Evolutionary conservation across 92 coral and sea anemone genomes (phyloP).

Genomic region (Ricordea florida): DNA sequence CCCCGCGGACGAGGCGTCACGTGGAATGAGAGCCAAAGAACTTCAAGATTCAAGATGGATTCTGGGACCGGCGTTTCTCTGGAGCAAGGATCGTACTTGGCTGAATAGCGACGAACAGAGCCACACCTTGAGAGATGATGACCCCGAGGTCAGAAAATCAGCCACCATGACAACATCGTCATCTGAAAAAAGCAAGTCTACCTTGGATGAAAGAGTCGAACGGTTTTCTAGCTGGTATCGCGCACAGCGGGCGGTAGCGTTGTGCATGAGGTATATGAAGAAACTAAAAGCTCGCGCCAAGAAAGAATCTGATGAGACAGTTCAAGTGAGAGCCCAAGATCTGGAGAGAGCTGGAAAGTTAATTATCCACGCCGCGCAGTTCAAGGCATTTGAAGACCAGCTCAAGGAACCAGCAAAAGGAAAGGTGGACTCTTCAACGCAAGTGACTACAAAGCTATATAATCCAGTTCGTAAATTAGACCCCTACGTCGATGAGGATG

Average conservation of each 20-base stretch:
- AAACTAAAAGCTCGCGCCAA: neutral
- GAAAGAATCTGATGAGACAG: neutral
- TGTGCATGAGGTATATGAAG: neutral
- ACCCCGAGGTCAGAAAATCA: neutral
- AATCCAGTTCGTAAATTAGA: neutral
- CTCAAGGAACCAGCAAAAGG: neutral
- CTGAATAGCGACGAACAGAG: neutral
- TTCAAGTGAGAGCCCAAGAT: neutral
- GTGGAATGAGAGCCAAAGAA: neutral
- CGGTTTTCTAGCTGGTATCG: slow-evolving; percentile 12
- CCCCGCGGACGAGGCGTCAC: neutral
- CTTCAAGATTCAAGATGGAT: neutral
- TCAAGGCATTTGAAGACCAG: neutral
- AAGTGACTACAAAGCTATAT: neutral
- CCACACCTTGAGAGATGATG: neutral
- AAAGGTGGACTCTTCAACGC: neutral
- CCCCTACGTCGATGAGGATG: neutral
- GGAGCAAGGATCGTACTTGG: neutral
- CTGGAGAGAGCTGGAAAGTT: neutral
- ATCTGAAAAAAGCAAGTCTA: neutral
- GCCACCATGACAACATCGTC: slow-evolving; percentile 1
- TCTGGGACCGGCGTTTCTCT: neutral
- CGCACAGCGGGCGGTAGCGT: neutral
- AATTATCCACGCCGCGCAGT: neutral
- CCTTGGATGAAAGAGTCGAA: neutral